Conservation (phyloP, 2,888 invertebrate species). For the Oegoconia quadripuncta region DNA sequence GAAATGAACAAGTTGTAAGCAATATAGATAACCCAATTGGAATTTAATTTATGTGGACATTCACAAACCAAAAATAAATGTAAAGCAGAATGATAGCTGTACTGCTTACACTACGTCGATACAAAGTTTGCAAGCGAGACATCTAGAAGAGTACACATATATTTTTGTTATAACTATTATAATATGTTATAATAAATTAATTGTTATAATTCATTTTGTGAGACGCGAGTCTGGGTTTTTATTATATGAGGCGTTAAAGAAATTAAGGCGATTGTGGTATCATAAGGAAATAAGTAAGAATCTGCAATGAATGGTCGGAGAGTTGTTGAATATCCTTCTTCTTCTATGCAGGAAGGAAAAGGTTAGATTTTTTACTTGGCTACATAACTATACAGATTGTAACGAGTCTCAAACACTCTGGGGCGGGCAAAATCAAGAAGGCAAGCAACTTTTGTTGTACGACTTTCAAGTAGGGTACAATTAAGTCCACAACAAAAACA, state of each 20-base stretch:
- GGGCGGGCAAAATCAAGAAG: too few relatives aligned
- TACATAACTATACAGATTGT: too few relatives aligned
- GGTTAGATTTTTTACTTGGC: too few relatives aligned
- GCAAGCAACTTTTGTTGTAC: too few relatives aligned
- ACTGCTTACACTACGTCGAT: slow-evolving; percentile 41
- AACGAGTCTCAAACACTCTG: too few relatives aligned
- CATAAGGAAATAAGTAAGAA: too few relatives aligned
- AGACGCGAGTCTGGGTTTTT: slow-evolving; percentile 57
- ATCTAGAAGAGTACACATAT: slow-evolving; percentile 56
- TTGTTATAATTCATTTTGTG: slow-evolving; percentile 64
- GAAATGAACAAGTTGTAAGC: slow-evolving; percentile 29
- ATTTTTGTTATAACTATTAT: slow-evolving; percentile 67
- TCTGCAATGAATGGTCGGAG: too few relatives aligned
- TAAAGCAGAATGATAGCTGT: slow-evolving; percentile 35
- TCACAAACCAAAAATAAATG: slow-evolving; percentile 63
- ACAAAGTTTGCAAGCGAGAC: slow-evolving; percentile 33
- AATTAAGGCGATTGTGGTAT: too few relatives aligned
- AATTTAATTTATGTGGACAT: slow-evolving; percentile 56
- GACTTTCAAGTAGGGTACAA: too few relatives aligned
- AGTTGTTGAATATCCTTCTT: too few relatives aligned
- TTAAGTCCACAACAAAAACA: too few relatives aligned
- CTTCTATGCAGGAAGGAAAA: too few relatives aligned
- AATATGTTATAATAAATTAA: slow-evolving; percentile 51
- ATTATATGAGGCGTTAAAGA: slow-evolving; percentile 34
- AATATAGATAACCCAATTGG: slow-evolving; percentile 53